Base-by-base conservation (phyloP, 2,888 invertebrate genomes). In the Ichneumon xanthorius region DNA sequence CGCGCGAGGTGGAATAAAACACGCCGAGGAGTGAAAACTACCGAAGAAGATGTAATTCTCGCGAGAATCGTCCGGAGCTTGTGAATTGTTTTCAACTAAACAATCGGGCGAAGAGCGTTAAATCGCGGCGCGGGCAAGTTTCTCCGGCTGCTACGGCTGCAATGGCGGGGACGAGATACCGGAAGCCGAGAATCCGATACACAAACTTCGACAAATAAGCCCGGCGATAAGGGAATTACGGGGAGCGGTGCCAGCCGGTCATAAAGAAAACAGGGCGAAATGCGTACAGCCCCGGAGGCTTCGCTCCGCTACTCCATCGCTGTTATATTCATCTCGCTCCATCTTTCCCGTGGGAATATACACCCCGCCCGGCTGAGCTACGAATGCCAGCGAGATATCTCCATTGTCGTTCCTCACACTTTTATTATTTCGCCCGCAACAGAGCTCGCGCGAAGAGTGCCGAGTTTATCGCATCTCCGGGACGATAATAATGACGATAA, bases 171-270 rank as follows among this genome's bases (percentile, higher is more conserved):
- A 19, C 61, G 55, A 79, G 37, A 30, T 16, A 37, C 63, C n/a
- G 61, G 33, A 63, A 79, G 61, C 68, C 63, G 71, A 68, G 79
- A 84, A 76, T 80, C 70, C 48, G 83, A 84, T 80, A 75, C 48
- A 58, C 55, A 30, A 75, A 76, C 79, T 75, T 80, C 79, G 70
- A 80, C 79, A 80, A 75, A 84, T 84, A 75, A 80, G 63, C 70
- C 71, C 75, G 63, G 71, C 79, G 70, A 75, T 84, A 71, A 80
- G 75, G 70, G 79, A 84, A 84, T 80, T 80, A 80, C 70, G 75
- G 14, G 61, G 79, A 19, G 53, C 50, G 53, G 75, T 16, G 53
- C 50, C 30, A 48, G 48, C 37, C 67, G 67, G 58, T 58, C 55
- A 75, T 75, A 75, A 75, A 83, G 73, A 73, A 84, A 75, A 58